phyloP scores from a whole-genome alignment of 2,113 vertebrate genomes.

The Macrotus californicus region DNA sequence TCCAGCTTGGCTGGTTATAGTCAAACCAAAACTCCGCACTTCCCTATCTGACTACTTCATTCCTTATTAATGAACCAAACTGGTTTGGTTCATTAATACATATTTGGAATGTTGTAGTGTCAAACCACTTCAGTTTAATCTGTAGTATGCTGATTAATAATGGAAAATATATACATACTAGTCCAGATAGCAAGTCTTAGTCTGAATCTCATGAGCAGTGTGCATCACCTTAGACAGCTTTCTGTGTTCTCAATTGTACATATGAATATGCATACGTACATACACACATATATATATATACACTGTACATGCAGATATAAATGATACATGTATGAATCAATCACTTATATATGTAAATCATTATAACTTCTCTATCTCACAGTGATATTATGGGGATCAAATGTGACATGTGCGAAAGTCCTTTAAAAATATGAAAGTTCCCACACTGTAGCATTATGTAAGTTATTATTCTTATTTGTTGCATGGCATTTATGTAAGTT shows the following conservation, averaged over 20 bases:
- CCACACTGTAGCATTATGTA: neutral
- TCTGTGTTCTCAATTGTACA: neutral
- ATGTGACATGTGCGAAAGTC: neutral
- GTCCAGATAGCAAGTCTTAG: neutral
- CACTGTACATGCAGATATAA: neutral
- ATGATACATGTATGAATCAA: neutral
- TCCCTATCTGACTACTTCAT: neutral
- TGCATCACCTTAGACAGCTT: neutral
- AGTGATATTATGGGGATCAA: neutral
- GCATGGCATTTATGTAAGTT: neutral
- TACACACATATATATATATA: neutral
- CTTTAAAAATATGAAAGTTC: neutral
- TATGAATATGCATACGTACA: neutral
- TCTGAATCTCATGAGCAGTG: neutral
- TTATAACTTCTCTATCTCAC: neutral
- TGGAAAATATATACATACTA: neutral
- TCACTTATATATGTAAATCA: neutral
- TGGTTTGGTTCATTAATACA: neutral
- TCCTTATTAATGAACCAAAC: neutral
- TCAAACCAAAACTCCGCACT: neutral
- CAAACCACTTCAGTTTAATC: neutral
- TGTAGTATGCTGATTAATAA: neutral
- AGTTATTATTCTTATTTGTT: neutral
- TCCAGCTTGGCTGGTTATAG: neutral
- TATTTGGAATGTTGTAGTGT: neutral